These are phyloP conservation scores for Julus scandinavius DNA, from an alignment of 2,888 invertebrate genomes.

Conservation along the genomic window DNA sequence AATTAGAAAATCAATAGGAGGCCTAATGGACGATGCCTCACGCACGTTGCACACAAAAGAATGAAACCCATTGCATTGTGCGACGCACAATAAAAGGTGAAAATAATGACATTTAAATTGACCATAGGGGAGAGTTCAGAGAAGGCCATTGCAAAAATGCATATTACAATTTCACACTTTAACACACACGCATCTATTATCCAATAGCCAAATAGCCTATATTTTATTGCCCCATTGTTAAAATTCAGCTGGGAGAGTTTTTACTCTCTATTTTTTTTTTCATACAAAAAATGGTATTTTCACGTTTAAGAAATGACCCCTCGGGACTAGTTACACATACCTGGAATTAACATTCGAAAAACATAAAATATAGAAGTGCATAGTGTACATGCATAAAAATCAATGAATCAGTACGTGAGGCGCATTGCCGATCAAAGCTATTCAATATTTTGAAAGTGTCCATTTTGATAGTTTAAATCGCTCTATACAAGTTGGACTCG, in stretches of 20 bases:
- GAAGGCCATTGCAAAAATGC: constrained; percentile 40
- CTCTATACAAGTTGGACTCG: background rate
- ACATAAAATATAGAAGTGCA: background rate
- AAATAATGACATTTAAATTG: constrained; percentile 46
- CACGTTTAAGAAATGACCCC: constrained; percentile 28
- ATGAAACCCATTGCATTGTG: constrained; percentile 23
- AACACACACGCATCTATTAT: constrained; percentile 22
- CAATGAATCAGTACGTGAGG: constrained; percentile 25
- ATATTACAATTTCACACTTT: constrained; percentile 9
- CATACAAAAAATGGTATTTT: background rate
- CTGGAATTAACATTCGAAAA: constrained; percentile 26
- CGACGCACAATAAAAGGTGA: constrained; percentile 39
- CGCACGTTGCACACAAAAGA: constrained; percentile 44
- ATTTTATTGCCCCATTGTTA: constrained; percentile 35
- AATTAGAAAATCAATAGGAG: constrained; percentile 46
- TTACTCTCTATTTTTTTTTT: background rate
- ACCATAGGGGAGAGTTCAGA: constrained; percentile 36
- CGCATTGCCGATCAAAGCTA: background rate
- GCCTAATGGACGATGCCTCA: constrained; percentile 45
- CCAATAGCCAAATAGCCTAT: constrained; percentile 31
- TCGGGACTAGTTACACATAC: background rate
- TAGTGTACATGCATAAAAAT: background rate
- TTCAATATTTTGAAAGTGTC: background rate
- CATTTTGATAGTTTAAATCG: background rate
- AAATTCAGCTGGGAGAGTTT: constrained; percentile 15